A percentile compares a stretch with the other conserved stretches of the same genome.
Evolutionary conservation across 2,888 invertebrate species (phyloP).

Genomic region (Timema podura): DNA sequence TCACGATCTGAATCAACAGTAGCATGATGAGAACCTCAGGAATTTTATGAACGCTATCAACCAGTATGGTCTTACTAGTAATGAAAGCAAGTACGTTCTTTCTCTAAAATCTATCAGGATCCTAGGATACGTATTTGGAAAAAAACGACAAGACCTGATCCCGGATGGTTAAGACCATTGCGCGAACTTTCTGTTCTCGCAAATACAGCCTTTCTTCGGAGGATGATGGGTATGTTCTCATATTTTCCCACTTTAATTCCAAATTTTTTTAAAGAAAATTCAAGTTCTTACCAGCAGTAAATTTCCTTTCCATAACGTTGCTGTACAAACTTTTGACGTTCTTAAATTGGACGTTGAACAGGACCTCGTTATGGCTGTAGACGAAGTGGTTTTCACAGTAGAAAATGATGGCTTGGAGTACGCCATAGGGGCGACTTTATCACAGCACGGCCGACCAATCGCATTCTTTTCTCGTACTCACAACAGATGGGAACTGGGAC

Average conservation of each 20-base stretch:
- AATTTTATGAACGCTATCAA: neutral
- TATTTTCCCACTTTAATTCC: constrained; percentile 5
- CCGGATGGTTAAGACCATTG: neutral
- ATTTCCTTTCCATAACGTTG: constrained; percentile 9
- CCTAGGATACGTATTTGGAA: neutral
- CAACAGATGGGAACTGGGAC: neutral
- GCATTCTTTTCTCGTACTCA: constrained; percentile 9
- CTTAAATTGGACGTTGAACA: constrained; percentile 7
- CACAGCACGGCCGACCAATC: constrained; percentile 26
- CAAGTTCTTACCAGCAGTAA: neutral
- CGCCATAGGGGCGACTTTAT: constrained; percentile 26
- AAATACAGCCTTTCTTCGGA: neutral
- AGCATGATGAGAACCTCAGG: neutral
- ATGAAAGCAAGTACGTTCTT: neutral
- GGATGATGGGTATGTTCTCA: constrained; percentile 9
- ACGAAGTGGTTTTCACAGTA: constrained; percentile 18
- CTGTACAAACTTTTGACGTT: neutral
- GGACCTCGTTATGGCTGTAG: neutral
- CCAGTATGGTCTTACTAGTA: neutral
- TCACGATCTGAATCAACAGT: too few species aligned
- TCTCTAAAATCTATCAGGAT: neutral
- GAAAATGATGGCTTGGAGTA: constrained; percentile 31
- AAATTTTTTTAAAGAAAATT: constrained; percentile 11
- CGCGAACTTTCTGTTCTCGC: neutral
- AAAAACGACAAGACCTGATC: neutral